A percentile compares a stretch with the other conserved stretches of the same genome.
Evolutionary conservation across 2,888 invertebrate genomes (phyloP).

Genomic region (Anodontia alba): DNA sequence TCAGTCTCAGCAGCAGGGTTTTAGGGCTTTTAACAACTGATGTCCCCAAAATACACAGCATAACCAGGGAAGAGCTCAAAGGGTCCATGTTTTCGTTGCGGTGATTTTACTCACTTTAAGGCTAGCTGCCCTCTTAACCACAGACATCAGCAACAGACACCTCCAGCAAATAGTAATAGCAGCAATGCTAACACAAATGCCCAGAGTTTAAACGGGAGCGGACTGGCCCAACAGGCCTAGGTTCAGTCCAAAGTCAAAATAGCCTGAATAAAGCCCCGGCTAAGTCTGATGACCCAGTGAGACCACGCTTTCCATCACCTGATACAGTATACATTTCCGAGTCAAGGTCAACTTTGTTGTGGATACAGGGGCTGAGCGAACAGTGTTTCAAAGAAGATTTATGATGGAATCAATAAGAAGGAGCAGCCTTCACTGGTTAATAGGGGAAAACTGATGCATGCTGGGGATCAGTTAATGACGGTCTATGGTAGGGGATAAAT

Average conservation of each 20-base stretch:
- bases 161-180: not conserved
- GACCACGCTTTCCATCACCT: conserved; percentile 24
- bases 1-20: not conserved
- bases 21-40: not conserved
- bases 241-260: conserved; percentile 24
- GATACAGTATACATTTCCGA: too few relatives aligned
- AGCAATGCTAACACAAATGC: not conserved
- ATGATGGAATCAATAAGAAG: conserved; percentile 29
- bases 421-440: conserved; percentile 11
- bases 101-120: conserved; percentile 35
- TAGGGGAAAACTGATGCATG: conserved; percentile 29
- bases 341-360: conserved; percentile 22
- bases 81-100: conserved; percentile 28
- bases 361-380: conserved; percentile 24
- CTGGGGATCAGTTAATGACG: conserved; percentile 21
- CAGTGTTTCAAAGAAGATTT: conserved; percentile 22
- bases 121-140: conserved; percentile 20
- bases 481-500: conserved; percentile 22
- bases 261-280: not conserved
- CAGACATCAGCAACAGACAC: too few relatives aligned
- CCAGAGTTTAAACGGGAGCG: too few relatives aligned
- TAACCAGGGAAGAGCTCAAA: not conserved
- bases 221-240: too few relatives aligned
- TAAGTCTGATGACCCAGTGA: not conserved
- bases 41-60: too few relatives aligned